phyloP scores from a whole-genome alignment of 37 sponge, comb jelly and placozoan species.

The Trichoplax adhaerens region DNA sequence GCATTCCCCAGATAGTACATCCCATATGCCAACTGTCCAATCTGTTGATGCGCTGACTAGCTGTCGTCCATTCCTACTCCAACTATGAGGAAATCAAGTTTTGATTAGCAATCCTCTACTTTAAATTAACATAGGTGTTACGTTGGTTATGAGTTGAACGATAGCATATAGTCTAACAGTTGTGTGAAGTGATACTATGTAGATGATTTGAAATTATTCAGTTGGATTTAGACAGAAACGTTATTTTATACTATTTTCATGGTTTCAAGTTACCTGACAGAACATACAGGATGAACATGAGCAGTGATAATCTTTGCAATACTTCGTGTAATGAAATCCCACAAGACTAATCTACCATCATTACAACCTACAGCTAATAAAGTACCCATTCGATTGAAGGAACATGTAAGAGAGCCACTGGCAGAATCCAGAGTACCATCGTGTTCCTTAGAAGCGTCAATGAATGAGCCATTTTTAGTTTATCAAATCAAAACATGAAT shows the following conservation, averaged over 20 bases:
- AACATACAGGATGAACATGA: slow-evolving; percentile 88
- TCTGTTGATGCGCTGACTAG: slow-evolving; percentile 78
- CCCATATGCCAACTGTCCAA: slow-evolving; percentile 82
- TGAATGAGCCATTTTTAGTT: too few species aligned
- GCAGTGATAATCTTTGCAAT: slow-evolving; percentile 58
- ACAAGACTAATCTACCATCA: slow-evolving; percentile 86
- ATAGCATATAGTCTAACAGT: too few species aligned
- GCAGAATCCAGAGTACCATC: slow-evolving; percentile 90
- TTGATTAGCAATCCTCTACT: not conserved
- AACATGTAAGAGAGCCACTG: slow-evolving; percentile 78
- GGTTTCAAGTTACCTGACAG: slow-evolving; percentile 36
- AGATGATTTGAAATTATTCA: too few species aligned
- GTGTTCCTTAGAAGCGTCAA: slow-evolving; percentile 8
- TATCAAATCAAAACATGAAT: too few species aligned
- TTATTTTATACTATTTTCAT: too few species aligned
- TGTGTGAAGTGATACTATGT: too few species aligned
- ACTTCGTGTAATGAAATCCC: slow-evolving; percentile 87
- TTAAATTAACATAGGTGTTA: too few species aligned
- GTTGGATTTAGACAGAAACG: too few species aligned
- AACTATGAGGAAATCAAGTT: slow-evolving; percentile 16
- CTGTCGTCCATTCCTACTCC: slow-evolving; percentile 61
- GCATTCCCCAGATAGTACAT: slow-evolving; percentile 66
- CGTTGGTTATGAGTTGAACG: too few species aligned
- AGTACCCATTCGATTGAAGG: slow-evolving; percentile 84
- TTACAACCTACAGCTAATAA: slow-evolving; percentile 93